Evolutionary conservation across 2,888 invertebrate genomes (phyloP), one percentile per base, ranked within the genome.

Genomic region (Drosophila meridiana): DNA sequence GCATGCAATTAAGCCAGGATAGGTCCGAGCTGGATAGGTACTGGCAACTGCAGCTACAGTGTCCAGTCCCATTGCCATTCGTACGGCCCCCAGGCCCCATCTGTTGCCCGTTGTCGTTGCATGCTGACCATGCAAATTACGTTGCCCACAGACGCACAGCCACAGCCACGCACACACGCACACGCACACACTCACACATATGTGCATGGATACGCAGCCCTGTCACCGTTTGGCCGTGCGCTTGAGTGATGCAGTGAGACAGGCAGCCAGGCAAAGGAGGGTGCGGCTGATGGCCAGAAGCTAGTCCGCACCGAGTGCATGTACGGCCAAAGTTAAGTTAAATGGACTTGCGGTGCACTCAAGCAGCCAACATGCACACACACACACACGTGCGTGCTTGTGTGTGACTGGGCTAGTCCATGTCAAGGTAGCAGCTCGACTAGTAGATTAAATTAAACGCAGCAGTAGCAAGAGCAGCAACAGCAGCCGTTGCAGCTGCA

Each of bases 281-380:
- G 43, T 13, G 53, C 43, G 42, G 32, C 57, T n/a, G 34, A 20
- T 53, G 30, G 59, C 62, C 65, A 66, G 61, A 38, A 38, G 50
- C 60, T 62, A 61, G 63, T 53, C 26, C 53, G 86, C 47, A 62
- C 61, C 43, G 40, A 79, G 68, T 57, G 68, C 76, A 69, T 66
- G 79, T 69, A 60, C 50, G 82, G 62, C 73, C 89, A 76, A 85
- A 85, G 85, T 80, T 88, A 85, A 85, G 87, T 85, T 85, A 85
- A 85, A 85, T 85, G 90, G 85, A 90, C 85, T 90, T 90, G 89
- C 71, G 85, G 85, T 90, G 87, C 88, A 86, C 87, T 85, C 90
- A 89, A 87, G 83, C 88, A 87, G 78, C 63, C 80, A 48, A 30
- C 67, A 57, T 34, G 30, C 47, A 42, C 62, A 59, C 61, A 50